phyloP scores from a whole-genome alignment of 2,113 vertebrate species.

The Odocoileus hemionus region DNA sequence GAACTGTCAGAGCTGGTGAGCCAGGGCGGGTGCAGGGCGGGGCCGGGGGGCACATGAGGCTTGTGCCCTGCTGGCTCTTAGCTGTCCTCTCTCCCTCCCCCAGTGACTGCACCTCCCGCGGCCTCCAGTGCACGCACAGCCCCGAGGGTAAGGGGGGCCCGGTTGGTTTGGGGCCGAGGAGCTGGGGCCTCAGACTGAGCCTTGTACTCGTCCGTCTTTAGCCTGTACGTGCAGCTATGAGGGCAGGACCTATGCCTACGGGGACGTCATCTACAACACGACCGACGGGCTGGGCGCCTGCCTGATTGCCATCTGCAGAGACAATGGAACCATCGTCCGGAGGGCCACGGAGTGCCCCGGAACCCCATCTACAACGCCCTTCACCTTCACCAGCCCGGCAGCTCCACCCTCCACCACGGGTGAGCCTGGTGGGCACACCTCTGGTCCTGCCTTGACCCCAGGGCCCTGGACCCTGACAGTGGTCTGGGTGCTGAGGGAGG shows the following conservation, averaged over 20 bases:
- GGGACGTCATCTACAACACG: conserved; percentile 82
- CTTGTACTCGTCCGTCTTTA: background rate
- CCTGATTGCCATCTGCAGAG: conserved; percentile 75
- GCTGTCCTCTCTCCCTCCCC: background rate
- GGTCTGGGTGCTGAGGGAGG: background rate
- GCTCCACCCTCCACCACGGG: background rate
- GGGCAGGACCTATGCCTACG: conserved; percentile 70
- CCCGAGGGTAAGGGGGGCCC: conserved; percentile 69
- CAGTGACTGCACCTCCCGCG: conserved; percentile 77
- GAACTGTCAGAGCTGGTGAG: conserved; percentile 88
- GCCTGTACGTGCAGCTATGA: conserved; percentile 82
- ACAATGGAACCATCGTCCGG: conserved; percentile 78
- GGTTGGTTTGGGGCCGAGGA: fast-evolving
- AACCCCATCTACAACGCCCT: fast-evolving
- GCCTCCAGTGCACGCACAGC: conserved; percentile 70
- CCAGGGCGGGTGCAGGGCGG: fast-evolving
- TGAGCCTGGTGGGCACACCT: background rate
- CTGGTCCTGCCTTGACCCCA: fast-evolving
- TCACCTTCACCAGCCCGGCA: background rate
- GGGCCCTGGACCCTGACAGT: background rate
- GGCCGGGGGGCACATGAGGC: background rate
- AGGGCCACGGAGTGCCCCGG: background rate
- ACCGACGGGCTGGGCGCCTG: conserved; percentile 83
- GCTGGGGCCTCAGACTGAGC: background rate
- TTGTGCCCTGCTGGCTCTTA: background rate